phyloP scores from a whole-genome alignment of 1,140 invertebrate species.

The Mycetomoellerius zeteki region DNA sequence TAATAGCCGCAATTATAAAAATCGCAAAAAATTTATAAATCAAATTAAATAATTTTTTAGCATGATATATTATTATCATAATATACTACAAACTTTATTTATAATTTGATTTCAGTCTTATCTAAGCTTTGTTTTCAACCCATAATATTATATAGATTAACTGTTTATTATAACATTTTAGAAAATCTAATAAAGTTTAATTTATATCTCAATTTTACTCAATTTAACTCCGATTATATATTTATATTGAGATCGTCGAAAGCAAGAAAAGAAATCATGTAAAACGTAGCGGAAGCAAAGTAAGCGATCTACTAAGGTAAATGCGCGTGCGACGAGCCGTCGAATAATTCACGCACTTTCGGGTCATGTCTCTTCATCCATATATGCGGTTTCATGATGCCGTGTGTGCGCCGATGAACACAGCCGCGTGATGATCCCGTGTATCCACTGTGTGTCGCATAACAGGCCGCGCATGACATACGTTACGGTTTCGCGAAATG shows the following conservation, averaged over 20 bases:
- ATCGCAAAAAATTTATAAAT: too few relatives aligned
- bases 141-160: background rate
- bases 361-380: conserved; percentile 52
- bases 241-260: background rate
- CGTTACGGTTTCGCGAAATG: conserved; percentile 39
- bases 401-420: conserved; percentile 40
- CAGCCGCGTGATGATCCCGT: conserved; percentile 45
- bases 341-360: conserved; percentile 73
- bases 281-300: background rate
- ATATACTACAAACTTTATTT: background rate
- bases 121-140: background rate
- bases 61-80: too few relatives aligned
- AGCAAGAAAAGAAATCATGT: background rate
- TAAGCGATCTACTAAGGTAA: conserved; percentile 13
- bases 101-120: background rate
- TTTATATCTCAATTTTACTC: background rate
- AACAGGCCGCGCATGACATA: conserved; percentile 59
- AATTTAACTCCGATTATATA: background rate
- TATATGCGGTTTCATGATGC: conserved; percentile 64
- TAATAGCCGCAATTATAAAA: background rate
- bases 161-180: background rate
- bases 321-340: background rate
- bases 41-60: background rate
- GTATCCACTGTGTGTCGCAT: conserved; percentile 47
- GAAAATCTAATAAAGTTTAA: background rate